phyloP scores from a whole-genome alignment of 2,797 vertebrate species.

The Cynopterus sphinx region DNA sequence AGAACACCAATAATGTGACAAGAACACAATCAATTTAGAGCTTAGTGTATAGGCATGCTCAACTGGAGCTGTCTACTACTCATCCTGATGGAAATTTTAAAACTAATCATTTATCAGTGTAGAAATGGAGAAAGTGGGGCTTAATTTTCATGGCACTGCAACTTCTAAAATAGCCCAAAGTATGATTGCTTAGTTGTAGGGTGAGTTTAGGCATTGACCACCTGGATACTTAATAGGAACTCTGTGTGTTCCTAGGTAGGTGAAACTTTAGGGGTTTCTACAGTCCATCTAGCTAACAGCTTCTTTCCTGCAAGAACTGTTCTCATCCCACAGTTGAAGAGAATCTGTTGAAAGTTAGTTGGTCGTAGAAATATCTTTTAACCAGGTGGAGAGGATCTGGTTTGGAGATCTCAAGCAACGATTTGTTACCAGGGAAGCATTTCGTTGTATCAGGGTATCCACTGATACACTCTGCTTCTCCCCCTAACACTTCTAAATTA shows the following conservation, averaged over 20 bases:
- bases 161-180: background rate
- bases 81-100: background rate
- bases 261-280: background rate
- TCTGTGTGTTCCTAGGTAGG: background rate
- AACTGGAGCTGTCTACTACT: background rate
- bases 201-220: background rate
- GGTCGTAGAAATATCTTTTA: background rate
- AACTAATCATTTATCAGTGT: background rate
- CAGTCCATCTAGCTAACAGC: background rate
- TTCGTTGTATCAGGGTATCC: background rate
- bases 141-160: background rate
- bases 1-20: background rate
- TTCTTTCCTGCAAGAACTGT: background rate
- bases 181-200: background rate
- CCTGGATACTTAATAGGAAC: background rate
- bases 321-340: background rate
- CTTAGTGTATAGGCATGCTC: background rate
- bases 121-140: background rate
- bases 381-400: background rate
- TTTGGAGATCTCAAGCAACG: background rate
- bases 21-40: slow-evolving; percentile 16
- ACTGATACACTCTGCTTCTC: background rate
- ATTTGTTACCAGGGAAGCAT: background rate
- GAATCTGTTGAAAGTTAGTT: background rate
- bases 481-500: background rate